Conservation (phyloP, 2,797 vertebrate species). For the Sebastes matsubarae region DNA sequence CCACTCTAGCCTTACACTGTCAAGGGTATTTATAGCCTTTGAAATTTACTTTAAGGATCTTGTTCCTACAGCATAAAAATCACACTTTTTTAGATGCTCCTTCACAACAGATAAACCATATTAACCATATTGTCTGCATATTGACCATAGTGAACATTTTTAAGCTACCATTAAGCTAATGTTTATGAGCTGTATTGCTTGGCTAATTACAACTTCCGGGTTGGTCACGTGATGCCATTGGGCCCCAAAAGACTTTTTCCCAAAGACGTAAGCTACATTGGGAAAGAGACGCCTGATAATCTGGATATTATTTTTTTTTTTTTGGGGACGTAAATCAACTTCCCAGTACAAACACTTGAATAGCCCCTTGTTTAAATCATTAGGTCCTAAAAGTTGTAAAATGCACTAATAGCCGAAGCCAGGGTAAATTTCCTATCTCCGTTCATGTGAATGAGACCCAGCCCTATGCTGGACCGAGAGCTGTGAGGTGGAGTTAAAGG, state of each 20-base stretch:
- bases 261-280: no score
- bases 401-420: no score
- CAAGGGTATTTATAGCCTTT: background rate
- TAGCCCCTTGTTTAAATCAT: background rate
- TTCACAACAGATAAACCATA: background rate
- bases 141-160: background rate
- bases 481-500: background rate
- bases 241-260: no score
- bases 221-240: no score
- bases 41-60: background rate
- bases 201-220: no score
- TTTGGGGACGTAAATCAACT: no score
- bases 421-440: background rate
- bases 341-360: background rate
- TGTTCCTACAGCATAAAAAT: background rate
- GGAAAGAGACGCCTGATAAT: no score
- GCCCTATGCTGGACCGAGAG: background rate
- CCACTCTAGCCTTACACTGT: background rate
- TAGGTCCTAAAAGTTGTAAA: background rate
- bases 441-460: background rate
- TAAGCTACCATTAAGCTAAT: background rate
- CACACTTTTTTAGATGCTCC: background rate
- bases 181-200: no score
- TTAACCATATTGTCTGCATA: no score
- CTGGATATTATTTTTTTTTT: background rate